Evolutionary conservation across 2,113 vertebrate genomes (phyloP).

Genomic region (Microcebus tavaratra): DNA sequence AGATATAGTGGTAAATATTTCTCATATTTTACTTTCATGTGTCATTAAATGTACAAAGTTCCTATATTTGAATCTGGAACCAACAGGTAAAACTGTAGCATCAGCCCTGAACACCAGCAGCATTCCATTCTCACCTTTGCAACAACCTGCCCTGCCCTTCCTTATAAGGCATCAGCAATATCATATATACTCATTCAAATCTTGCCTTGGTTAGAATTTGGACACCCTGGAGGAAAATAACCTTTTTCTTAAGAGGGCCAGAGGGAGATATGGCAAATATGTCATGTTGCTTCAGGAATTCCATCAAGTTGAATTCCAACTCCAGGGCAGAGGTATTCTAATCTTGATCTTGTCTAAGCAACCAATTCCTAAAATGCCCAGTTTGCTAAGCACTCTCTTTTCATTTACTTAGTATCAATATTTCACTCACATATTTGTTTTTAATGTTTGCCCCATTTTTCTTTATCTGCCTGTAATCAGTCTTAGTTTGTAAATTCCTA

Average conservation of each 20-base stretch:
- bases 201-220: background rate
- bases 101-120: background rate
- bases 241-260: background rate
- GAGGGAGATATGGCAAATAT: background rate
- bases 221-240: background rate
- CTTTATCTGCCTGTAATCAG: background rate
- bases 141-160: background rate
- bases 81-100: background rate
- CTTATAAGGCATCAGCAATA: background rate
- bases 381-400: background rate
- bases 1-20: background rate
- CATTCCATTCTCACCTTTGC: background rate
- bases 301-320: background rate
- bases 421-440: slow-evolving; percentile 17
- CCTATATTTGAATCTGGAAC: background rate
- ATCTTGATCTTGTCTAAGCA: background rate
- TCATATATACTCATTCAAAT: background rate
- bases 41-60: background rate
- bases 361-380: background rate
- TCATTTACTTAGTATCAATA: background rate
- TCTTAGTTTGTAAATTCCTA: background rate
- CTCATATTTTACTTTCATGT: background rate
- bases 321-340: background rate
- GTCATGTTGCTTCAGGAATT: background rate
- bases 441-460: background rate